Percentiles rank a stretch among this genome's conserved stretches.
Conservation (phyloP, 2,888 invertebrate genomes). For the Branchinecta sandiegonensis region DNA sequence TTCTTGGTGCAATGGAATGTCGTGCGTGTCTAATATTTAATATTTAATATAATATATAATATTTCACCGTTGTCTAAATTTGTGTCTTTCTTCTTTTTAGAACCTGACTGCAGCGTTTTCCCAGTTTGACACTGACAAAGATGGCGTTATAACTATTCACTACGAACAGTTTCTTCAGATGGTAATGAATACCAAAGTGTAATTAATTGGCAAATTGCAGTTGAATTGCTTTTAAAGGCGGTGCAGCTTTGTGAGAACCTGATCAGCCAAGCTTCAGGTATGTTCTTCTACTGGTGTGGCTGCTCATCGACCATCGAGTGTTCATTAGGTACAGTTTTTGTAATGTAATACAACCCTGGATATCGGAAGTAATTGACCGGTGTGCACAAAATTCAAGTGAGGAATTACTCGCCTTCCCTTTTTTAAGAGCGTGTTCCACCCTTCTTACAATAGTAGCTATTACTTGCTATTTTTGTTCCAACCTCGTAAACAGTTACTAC, state of each 20-base stretch:
- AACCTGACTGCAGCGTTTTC: conserved; percentile 76
- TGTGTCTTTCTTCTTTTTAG: conserved; percentile 40
- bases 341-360: too few species aligned
- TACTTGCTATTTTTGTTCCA: too few species aligned
- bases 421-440: too few species aligned
- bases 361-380: too few species aligned
- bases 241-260: background rate
- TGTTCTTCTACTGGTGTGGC: background rate
- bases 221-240: background rate
- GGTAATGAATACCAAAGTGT: conserved; percentile 43
- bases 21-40: too few species aligned
- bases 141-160: conserved; percentile 86
- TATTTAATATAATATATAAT: too few species aligned
- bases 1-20: too few species aligned
- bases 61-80: background rate
- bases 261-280: background rate
- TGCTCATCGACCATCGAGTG: background rate
- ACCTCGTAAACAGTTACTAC: too few species aligned
- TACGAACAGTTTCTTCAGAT: conserved; percentile 90
- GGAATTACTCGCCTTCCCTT: too few species aligned
- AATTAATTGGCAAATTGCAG: background rate
- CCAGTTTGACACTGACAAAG: conserved; percentile 75
- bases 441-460: too few species aligned
- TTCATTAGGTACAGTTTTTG: too few species aligned
- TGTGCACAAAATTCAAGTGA: too few species aligned